These are phyloP conservation scores for Rhaphigaster nebulosa DNA, from an alignment of 2,888 invertebrate genomes.

Conservation along the genomic window DNA sequence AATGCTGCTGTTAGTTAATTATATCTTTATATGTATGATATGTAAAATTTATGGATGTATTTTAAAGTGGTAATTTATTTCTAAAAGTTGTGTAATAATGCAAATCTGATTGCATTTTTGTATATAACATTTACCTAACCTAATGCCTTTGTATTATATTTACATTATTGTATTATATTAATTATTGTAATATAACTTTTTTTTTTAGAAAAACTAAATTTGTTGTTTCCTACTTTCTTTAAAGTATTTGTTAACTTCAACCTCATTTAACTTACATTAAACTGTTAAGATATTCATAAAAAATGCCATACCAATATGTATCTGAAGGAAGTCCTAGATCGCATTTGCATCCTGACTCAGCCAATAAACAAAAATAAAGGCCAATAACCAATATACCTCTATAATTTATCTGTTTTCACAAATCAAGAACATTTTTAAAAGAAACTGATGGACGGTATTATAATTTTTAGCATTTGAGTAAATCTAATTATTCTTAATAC, in stretches of 20 bases:
- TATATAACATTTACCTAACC: constrained; percentile 30
- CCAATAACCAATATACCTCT: not conserved
- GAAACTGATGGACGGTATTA: not conserved
- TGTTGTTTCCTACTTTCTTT: not conserved
- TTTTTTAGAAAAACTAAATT: constrained; percentile 40
- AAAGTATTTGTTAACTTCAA: not conserved
- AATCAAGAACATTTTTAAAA: not conserved
- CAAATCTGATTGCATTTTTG: constrained; percentile 26
- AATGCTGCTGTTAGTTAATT: not conserved
- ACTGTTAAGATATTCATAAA: not conserved
- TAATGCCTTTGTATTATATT: constrained; percentile 42
- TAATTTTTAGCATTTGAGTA: too few relatives aligned
- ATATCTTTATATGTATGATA: not conserved
- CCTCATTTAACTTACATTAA: not conserved
- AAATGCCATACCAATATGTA: not conserved
- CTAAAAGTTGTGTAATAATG: not conserved
- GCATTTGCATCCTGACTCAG: not conserved
- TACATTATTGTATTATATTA: constrained; percentile 29
- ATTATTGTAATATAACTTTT: constrained; percentile 38
- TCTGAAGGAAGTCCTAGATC: not conserved
- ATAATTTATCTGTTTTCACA: not conserved
- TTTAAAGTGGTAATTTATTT: constrained; percentile 24
- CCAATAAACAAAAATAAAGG: not conserved
- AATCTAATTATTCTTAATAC: too few relatives aligned
- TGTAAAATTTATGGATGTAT: not conserved